Evolutionary conservation across 2,888 invertebrate species (phyloP).

Genomic region (Pollenia labialis): DNA sequence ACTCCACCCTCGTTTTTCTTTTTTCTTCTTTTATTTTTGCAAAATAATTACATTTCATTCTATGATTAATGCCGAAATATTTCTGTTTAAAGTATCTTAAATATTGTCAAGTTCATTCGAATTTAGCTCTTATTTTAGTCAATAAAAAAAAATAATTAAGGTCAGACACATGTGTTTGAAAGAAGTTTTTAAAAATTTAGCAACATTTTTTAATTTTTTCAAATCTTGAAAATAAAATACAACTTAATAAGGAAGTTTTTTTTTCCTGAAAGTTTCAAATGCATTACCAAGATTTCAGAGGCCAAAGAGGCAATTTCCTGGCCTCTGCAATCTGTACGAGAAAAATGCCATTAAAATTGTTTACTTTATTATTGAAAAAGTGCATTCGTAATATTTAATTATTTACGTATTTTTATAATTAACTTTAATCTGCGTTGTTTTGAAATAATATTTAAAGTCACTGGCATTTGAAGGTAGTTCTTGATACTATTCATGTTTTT

Average conservation of each 20-base stretch:
- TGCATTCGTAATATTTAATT: background rate
- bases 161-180: background rate
- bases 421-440: constrained; percentile 46
- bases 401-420: background rate
- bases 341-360: constrained; percentile 51
- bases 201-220: background rate
- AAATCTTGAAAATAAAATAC: too few species aligned
- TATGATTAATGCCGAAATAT: constrained; percentile 14
- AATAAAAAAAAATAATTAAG: background rate
- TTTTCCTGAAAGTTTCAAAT: too few species aligned
- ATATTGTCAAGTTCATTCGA: constrained; percentile 46
- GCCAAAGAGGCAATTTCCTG: background rate
- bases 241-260: constrained; percentile 3
- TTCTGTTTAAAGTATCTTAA: constrained; percentile 5
- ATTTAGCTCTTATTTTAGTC: constrained; percentile 3
- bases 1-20: background rate
- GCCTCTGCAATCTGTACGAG: background rate
- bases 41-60: background rate
- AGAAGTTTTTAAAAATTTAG: constrained; percentile 17
- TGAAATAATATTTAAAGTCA: constrained; percentile 50
- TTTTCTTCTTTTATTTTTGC: background rate
- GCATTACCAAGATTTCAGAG: too few species aligned
- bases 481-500: background rate
- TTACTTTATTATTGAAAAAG: constrained; percentile 12
- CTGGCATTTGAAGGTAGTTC: constrained; percentile 51